Evolutionary conservation across 2,888 invertebrate genomes (phyloP), one percentile per base, ranked within the genome.

Genomic region (Salticus scenicus): DNA sequence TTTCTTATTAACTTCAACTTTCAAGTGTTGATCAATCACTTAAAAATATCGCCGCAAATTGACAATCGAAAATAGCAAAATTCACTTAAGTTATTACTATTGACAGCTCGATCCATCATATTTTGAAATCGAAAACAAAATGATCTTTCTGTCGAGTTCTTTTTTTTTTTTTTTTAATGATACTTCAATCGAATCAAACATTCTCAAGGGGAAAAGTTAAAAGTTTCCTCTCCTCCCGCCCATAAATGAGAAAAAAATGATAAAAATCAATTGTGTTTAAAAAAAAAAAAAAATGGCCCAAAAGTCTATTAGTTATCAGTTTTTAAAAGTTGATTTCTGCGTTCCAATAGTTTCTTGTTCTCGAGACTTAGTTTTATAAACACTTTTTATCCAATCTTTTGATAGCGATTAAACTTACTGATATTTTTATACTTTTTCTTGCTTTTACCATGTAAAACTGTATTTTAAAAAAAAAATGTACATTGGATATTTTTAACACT

Each of bases 101-200:
- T 78, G 83, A 84, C 83, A 73, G 73, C 71, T 42, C 83, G 73
- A 84, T 84, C 83, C 77, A 84, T 84, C 83, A 84, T 67, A 72
- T 84, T 84, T 67, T 57, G n/a, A 72, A 84, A 77, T 84, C 77
- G 77, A 72, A 84, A 84, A 84, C 78, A 84, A 78, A 84, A 84
- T 84, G 83, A 84, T 84, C 77, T 84, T 84, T 84, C 78, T 77
- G 77, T 84, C 83, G 78, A 84, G 77, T n/a, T n/a, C n/a, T n/a
- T n/a, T n/a, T n/a, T n/a, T n/a, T n/a, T n/a, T n/a, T n/a, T 84
- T 84, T 83, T 84, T 84, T 77, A 84, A 77, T 84, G 83, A 84
- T 84, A 84, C 77, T 73, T 73, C 83, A 78, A 84, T 84, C 77
- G 77, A 73, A 84, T 84, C 72, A 74, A 33, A 74, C 57, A 76